phyloP scores from a whole-genome alignment of 2,113 vertebrate genomes.

The Eptesicus fuscus region DNA sequence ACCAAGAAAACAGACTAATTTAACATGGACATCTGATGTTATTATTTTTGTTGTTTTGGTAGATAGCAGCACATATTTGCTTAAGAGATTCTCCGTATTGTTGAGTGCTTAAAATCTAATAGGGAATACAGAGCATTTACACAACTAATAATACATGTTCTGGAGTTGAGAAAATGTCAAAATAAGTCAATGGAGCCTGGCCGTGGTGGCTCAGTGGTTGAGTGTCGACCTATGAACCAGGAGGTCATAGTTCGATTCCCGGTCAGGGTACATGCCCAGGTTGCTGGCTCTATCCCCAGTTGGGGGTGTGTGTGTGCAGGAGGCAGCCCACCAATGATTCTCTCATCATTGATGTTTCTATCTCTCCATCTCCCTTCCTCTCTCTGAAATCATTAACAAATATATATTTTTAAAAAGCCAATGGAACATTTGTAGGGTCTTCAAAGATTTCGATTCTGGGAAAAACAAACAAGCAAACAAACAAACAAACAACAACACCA shows the following conservation, averaged over 20 bases:
- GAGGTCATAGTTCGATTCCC: background rate
- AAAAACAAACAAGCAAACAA: background rate
- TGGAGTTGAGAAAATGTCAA: conserved; percentile 4
- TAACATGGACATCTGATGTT: background rate
- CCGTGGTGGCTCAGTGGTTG: background rate
- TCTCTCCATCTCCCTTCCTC: background rate
- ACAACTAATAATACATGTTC: conserved; percentile 10
- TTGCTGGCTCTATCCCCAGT: background rate
- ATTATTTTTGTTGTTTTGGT: background rate
- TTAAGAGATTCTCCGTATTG: background rate
- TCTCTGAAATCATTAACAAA: no score
- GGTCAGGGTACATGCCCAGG: background rate
- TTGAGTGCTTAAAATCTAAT: background rate
- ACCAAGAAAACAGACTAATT: background rate
- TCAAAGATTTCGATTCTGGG: background rate
- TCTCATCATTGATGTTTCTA: background rate
- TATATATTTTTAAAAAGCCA: background rate
- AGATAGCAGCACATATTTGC: background rate
- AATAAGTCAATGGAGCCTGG: background rate
- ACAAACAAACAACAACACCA: background rate
- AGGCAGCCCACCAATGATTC: background rate
- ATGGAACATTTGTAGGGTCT: background rate
- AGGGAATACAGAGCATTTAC: background rate
- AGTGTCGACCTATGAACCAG: background rate
- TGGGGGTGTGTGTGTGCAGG: background rate